A percentile compares a stretch with the other conserved stretches of the same genome.
These are phyloP conservation scores for Pipistrellus pipistrellus DNA, from an alignment of 2,797 vertebrate species.

Conservation along the genomic window DNA sequence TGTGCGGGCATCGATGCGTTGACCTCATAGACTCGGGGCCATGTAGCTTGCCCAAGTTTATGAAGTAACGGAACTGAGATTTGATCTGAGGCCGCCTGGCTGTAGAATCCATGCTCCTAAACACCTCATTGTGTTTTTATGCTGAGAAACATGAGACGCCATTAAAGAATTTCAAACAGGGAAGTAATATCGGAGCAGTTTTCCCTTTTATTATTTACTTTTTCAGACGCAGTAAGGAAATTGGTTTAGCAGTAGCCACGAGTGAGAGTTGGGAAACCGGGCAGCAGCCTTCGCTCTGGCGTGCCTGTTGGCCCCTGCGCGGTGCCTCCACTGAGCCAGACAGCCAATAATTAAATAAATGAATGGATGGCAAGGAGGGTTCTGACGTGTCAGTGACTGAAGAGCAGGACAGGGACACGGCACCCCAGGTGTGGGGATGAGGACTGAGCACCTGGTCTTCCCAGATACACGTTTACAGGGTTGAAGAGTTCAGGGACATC, in stretches of 20 bases:
- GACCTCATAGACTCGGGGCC: not conserved
- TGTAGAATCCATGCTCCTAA: not conserved
- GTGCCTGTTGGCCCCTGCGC: not conserved
- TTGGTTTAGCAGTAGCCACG: not conserved
- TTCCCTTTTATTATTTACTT: not conserved
- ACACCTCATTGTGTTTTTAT: not conserved
- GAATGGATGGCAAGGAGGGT: not conserved
- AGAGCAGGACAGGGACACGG: not conserved
- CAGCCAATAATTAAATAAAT: rapidly evolving
- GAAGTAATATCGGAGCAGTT: not conserved
- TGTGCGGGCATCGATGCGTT: not conserved
- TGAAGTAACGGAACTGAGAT: not conserved
- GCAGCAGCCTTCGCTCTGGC: not conserved
- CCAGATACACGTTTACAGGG: not conserved
- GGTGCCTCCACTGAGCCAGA: not conserved
- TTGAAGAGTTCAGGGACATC: not conserved
- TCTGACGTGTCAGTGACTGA: not conserved
- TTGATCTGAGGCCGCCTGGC: not conserved
- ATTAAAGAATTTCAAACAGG: constrained; percentile 6
- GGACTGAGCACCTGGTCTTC: not conserved
- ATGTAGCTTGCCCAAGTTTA: not conserved
- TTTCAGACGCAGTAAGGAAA: not conserved
- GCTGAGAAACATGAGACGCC: not conserved
- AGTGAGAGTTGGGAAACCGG: not conserved
- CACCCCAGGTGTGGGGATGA: not conserved